Conservation (phyloP, 2,113 vertebrate genomes). For the Cisticola juncidis region DNA sequence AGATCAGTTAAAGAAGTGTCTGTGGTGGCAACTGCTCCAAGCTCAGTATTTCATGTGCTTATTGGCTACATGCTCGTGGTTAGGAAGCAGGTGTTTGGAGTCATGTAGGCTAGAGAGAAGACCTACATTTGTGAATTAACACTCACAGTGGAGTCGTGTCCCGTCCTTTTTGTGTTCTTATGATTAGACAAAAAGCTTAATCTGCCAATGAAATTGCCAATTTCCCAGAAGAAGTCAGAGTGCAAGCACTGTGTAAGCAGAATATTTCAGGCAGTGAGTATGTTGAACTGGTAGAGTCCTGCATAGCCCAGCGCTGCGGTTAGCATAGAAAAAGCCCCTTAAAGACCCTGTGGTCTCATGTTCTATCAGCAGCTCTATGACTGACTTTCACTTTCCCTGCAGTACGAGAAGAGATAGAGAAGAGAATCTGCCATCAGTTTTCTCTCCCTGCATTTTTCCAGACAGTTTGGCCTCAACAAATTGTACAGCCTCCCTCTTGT, state of each 20-base stretch:
- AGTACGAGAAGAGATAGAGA: neutral
- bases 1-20: neutral
- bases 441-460: neutral
- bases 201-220: neutral
- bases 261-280: rapidly evolving
- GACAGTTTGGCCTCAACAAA: constrained; percentile 27
- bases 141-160: rapidly evolving
- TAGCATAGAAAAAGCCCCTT: neutral
- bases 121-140: neutral
- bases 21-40: neutral
- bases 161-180: neutral
- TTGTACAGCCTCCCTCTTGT: constrained; percentile 20
- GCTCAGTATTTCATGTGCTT: neutral
- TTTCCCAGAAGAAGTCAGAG: neutral
- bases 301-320: neutral
- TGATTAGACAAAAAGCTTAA: neutral
- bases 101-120: neutral
- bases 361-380: neutral
- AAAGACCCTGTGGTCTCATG: neutral
- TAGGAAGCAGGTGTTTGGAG: neutral
- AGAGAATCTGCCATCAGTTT: neutral
- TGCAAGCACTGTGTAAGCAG: neutral
- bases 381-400: constrained; percentile 24
- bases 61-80: neutral
- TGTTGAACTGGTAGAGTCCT: neutral